Evolutionary conservation across 1,140 invertebrate genomes (phyloP).

Genomic region (Coelopa frigida): DNA sequence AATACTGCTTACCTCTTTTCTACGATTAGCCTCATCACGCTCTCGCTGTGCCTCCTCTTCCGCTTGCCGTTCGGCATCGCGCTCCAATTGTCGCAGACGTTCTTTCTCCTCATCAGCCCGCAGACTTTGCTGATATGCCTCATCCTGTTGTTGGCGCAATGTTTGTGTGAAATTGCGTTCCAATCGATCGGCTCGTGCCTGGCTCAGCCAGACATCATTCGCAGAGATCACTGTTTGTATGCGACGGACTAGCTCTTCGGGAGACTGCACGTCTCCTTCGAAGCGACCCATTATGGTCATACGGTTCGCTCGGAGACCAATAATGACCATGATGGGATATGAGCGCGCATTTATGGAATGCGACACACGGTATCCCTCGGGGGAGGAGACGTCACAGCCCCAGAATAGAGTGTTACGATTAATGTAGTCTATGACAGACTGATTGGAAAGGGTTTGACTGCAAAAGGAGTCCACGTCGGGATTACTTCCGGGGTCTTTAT

Average conservation of each 20-base stretch:
- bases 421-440: slow-evolving; percentile 70
- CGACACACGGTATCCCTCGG: slow-evolving; percentile 86
- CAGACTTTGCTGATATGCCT: slow-evolving; percentile 84
- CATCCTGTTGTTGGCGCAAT: slow-evolving; percentile 80
- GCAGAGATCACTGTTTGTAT: slow-evolving; percentile 69
- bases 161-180: slow-evolving; percentile 81
- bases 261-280: slow-evolving; percentile 73
- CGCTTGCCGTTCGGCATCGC: slow-evolving; percentile 55
- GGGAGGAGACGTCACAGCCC: slow-evolving; percentile 80
- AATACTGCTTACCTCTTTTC: slow-evolving; percentile 50
- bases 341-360: slow-evolving; percentile 65
- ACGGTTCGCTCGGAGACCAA: slow-evolving; percentile 78
- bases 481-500: slow-evolving; percentile 79
- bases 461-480: slow-evolving; percentile 49
- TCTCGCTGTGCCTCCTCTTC: slow-evolving; percentile 48
- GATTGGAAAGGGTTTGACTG: slow-evolving; percentile 66
- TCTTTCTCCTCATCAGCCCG: slow-evolving; percentile 93
- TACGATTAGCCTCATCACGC: slow-evolving; percentile 48
- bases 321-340: slow-evolving; percentile 84
- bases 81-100: slow-evolving; percentile 60
- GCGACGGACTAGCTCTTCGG: slow-evolving; percentile 60
- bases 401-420: slow-evolving; percentile 84
- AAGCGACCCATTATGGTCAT: slow-evolving; percentile 89
- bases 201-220: slow-evolving; percentile 81
- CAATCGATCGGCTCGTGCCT: slow-evolving; percentile 77